phyloP scores from a whole-genome alignment of 2,888 invertebrate genomes.

The Chymomyza fuscimana region DNA sequence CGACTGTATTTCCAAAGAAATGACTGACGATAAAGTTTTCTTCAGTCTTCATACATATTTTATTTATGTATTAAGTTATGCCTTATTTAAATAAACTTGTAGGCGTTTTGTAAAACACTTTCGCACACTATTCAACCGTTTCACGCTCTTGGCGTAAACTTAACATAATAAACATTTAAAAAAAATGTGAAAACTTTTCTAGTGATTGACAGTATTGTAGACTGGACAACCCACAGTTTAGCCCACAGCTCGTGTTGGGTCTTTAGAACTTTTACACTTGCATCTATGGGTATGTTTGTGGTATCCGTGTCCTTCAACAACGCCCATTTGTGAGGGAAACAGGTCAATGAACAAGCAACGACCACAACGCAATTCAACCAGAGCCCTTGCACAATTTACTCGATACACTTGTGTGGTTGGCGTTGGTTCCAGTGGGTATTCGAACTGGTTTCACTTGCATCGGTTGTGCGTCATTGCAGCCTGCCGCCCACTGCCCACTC shows the following conservation, averaged over 20 bases:
- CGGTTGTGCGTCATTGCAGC: not conserved
- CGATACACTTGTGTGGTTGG: constrained; percentile 1
- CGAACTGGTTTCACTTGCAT: not conserved
- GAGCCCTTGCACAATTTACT: constrained; percentile 6
- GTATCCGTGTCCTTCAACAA: constrained; percentile 40
- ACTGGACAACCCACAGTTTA: not conserved
- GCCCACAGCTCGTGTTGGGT: not conserved
- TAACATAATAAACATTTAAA: not conserved
- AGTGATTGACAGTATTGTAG: not conserved
- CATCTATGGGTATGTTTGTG: not conserved
- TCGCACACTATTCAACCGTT: no score
- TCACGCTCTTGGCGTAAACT: not conserved
- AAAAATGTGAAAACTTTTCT: not conserved
- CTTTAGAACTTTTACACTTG: not conserved
- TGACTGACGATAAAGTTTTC: no score
- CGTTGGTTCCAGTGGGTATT: not conserved
- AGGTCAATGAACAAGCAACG: constrained; percentile 53
- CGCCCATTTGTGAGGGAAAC: constrained; percentile 44
- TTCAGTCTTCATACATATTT: no score
- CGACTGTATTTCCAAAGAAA: no score
- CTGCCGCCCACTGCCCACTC: not conserved
- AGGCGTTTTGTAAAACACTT: no score
- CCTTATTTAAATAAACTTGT: no score
- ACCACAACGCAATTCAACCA: constrained; percentile 24
- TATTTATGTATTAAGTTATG: no score